Base-by-base conservation (phyloP, 2,797 vertebrate species). In the Manis pentadactyla region DNA sequence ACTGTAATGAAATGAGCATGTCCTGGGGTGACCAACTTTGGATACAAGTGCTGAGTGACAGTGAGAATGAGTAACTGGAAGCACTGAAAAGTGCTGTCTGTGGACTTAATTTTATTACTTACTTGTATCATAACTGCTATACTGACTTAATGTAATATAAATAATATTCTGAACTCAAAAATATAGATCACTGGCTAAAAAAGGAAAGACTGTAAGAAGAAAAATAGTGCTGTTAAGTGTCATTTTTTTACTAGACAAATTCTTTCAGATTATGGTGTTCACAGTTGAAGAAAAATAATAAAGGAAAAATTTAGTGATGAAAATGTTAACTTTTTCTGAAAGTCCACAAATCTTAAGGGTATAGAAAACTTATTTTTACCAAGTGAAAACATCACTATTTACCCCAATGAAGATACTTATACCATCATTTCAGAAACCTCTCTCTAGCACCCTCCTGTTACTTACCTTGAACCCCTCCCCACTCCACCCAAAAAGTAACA, bases 261-360 rank as follows among this genome's bases (percentile, higher is more conserved):
- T 1, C 3, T 86, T 92, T 94, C 31, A 92, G 42, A 79, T 92
- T 74, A 14, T 73, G 2, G 31, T 91, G 6, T 66, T 27, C 5
- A 27, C 23, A 29, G 25, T 46, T 90, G 27, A 74, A 59, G 85
- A 95, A 3, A 51, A 59, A 46, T 15, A 78, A 51, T 71, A 66
- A 79, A 84, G 66, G 23, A 17, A 75, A 89, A 77, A 79, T 79
- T 74, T 73, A 75, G 10, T 81, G 27, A 68, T 49, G 14, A 88
- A 57, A 61, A 74, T 29, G 21, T 53, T 73, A 59, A 39, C 2
- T 78, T 75, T 57, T n/a, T 51, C 66, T 61, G 34, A 46, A 73
- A 59, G 5, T 64, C 2, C 9, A 27, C 93, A 53, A 73, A 82
- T 66, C 12, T 53, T 59, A 88, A 77, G 8, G 12, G 18, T 25